Conservation (phyloP, 35 echinoderm and acorn worm species). For the Patiria miniata region DNA sequence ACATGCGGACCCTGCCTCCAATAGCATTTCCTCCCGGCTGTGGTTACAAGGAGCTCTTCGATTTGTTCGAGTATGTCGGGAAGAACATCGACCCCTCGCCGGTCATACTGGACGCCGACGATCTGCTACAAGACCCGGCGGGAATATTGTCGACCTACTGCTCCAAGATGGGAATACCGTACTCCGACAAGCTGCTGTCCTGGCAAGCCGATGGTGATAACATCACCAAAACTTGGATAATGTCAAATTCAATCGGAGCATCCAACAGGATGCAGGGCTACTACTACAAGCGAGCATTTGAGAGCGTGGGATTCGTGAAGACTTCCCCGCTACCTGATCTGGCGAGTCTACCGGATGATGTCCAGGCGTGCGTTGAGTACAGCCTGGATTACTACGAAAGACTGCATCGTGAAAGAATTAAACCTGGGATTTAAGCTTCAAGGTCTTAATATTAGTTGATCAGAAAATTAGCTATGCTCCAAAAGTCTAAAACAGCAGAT, state of each 20-base stretch:
- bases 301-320: not conserved
- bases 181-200: constrained; percentile 13
- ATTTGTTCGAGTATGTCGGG: constrained; percentile 11
- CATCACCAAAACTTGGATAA: not conserved
- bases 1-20: not conserved
- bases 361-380: not conserved
- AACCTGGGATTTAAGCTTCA: too few species aligned
- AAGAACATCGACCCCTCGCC: constrained; percentile 35
- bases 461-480: too few species aligned
- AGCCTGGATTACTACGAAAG: not conserved
- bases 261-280: not conserved
- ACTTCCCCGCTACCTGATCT: not conserved
- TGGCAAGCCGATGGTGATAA: constrained; percentile 23
- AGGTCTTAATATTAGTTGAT: too few species aligned
- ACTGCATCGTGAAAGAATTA: not conserved
- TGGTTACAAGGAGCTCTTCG: constrained; percentile 22
- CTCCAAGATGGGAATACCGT: constrained; percentile 22
- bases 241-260: not conserved
- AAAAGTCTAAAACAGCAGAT: too few species aligned
- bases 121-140: constrained; percentile 38
- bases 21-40: not conserved
- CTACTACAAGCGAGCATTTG: not conserved
- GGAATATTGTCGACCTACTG: constrained; percentile 37
- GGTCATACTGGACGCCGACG: constrained; percentile 50
- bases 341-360: not conserved